A percentile compares a stretch with the other conserved stretches of the same genome.
Conservation (phyloP, 2,797 vertebrate genomes). For the Crenuchus spilurus region DNA sequence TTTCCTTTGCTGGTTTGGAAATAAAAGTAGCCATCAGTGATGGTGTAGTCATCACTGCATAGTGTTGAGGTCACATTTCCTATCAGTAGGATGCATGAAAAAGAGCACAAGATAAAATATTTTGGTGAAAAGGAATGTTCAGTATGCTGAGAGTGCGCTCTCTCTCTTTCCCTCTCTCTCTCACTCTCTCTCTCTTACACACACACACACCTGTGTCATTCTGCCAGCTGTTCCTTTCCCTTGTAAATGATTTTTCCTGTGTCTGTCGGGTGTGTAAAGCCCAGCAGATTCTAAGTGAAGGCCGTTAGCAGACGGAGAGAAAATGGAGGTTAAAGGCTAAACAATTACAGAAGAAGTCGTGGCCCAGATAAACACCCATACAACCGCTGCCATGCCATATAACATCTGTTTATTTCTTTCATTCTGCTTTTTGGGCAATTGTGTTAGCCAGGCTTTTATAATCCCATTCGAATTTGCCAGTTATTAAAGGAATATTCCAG, state of each 20-base stretch:
- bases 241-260: not conserved
- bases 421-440: not conserved
- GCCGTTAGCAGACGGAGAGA: not conserved
- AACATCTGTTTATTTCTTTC: not conserved
- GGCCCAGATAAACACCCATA: not conserved
- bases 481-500: too few species aligned
- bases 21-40: too few species aligned
- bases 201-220: not conserved
- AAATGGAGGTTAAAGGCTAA: conserved; percentile 1
- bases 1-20: too few species aligned
- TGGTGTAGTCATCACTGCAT: too few species aligned
- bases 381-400: not conserved
- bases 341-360: not conserved
- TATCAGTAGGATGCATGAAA: not conserved
- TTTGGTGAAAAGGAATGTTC: too few species aligned
- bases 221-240: not conserved
- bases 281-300: not conserved
- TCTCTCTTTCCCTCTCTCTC: not conserved
- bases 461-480: too few species aligned
- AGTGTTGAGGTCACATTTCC: not conserved
- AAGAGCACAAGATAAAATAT: too few species aligned
- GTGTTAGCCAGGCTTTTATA: too few species aligned
- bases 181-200: not conserved
- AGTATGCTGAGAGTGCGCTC: not conserved
- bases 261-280: not conserved